Evolutionary conservation across 2,113 vertebrate species (phyloP), one percentile per base, ranked within the genome.

Genomic region (Gallinago media): DNA sequence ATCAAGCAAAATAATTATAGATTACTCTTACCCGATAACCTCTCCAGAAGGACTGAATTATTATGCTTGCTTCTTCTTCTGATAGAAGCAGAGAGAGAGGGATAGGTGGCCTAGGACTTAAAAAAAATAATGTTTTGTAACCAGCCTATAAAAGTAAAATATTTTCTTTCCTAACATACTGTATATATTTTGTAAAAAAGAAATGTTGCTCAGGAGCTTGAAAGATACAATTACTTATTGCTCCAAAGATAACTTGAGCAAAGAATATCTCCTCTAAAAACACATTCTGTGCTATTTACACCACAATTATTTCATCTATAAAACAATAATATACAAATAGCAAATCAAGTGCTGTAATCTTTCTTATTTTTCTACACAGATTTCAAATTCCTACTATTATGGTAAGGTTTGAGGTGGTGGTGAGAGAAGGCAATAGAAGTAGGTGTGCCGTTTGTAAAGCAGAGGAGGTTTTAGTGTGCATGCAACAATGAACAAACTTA

Each of bases 41-140:
- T 94, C 99, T 99, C 99, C 99, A 99, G 97, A 99, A 99, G 50
- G 99, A 97, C 96, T 99, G 99, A 83, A 99, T 99, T 71, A 97
- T 61, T 49, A 98, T 55, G 21, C 98, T 98, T 44, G 99, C 99
- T 92, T 97, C 97, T 26, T 98, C 97, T 70, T 99, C 98, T 10
- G 98, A 98, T 23, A 99, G 95, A 68, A 97, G 96, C 16, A 99
- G 97, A 91, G 98, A 99, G 0, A 99, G 97, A 49, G 99, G 99
- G 84, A 98, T 44, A 25, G 98, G 98, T 29, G 97, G 98, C 71
- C 99, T 97, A 34, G 99, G 99, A 97, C 99, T 99, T 88, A 77
- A 97, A 96, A 94, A 91, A 75, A 7, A 7, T 4, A 12, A 21
- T 3, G 44, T 55, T 88, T 82, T 68, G 34, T 77, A 54, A 92